A percentile compares a stretch with the other conserved stretches of the same genome.
phyloP scores from a whole-genome alignment of 2,113 vertebrate genomes.

The Columbina picui region DNA sequence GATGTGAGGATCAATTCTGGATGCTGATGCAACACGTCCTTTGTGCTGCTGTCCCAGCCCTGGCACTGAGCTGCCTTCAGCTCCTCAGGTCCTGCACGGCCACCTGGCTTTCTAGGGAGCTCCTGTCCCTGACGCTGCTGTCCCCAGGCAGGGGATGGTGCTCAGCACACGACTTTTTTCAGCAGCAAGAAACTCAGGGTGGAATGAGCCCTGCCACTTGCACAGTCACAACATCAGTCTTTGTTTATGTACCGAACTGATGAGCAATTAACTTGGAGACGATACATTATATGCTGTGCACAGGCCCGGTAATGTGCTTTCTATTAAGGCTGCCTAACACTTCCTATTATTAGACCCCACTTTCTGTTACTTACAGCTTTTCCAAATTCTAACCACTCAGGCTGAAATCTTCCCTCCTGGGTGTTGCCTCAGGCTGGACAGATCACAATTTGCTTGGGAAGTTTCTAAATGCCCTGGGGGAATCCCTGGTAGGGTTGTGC shows the following conservation, averaged over 20 bases:
- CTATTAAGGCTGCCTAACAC: conserved; percentile 2
- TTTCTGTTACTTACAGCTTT: conserved; percentile 22
- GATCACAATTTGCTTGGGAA: background rate
- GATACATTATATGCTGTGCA: conserved; percentile 33
- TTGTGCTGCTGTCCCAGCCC: background rate
- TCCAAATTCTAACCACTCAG: background rate
- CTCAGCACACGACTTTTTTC: background rate
- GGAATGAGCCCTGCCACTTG: conserved; percentile 13
- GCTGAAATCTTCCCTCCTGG: conserved; percentile 1
- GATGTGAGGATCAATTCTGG: background rate
- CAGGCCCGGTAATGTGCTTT: background rate
- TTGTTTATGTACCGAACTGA: conserved; percentile 33
- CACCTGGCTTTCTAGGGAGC: background rate
- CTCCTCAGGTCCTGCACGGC: background rate
- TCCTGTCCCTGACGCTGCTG: background rate
- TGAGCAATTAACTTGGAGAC: conserved; percentile 53
- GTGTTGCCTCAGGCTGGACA: conserved; percentile 5
- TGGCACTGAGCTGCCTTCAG: background rate
- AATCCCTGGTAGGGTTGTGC: background rate
- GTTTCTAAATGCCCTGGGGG: background rate
- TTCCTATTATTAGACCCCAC: conserved; percentile 11
- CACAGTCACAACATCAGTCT: conserved; percentile 42
- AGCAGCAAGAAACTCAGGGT: background rate
- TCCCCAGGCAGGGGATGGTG: background rate
- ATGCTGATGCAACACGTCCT: background rate